phyloP scores from a whole-genome alignment of 2,113 vertebrate species.

The Petromus typicus region DNA sequence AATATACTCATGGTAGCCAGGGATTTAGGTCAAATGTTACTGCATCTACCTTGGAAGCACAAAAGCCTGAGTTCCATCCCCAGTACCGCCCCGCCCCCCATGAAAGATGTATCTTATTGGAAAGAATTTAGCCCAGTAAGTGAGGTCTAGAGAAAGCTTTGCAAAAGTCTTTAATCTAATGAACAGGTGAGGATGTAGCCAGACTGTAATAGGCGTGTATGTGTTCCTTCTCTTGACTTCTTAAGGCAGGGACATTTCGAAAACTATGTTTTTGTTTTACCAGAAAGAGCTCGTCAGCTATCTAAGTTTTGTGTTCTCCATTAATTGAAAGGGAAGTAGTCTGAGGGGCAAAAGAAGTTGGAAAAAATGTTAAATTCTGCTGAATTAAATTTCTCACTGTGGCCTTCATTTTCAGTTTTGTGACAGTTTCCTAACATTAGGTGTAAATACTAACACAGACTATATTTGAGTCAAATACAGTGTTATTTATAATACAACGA shows the following conservation, averaged over 20 bases:
- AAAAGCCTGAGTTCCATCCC: too few species aligned
- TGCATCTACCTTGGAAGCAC: too few species aligned
- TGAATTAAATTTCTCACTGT: neutral
- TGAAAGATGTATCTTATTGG: too few species aligned
- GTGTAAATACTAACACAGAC: neutral
- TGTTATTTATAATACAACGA: neutral
- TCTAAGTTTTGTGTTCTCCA: neutral
- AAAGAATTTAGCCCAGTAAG: neutral
- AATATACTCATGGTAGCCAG: neutral
- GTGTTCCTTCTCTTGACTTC: neutral
- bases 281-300: neutral
- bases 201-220: neutral
- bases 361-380: neutral
- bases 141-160: neutral
- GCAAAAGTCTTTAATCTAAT: neutral
- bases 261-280: conserved; percentile 31
- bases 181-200: neutral
- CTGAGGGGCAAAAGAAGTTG: neutral
- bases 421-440: neutral
- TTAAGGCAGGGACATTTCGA: neutral
- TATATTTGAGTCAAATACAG: neutral
- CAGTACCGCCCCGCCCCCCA: too few species aligned
- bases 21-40: too few species aligned
- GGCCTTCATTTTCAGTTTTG: neutral
- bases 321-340: conserved; percentile 23